Base-by-base conservation (phyloP, 2,888 invertebrate species). In the Tillus elongatus region DNA sequence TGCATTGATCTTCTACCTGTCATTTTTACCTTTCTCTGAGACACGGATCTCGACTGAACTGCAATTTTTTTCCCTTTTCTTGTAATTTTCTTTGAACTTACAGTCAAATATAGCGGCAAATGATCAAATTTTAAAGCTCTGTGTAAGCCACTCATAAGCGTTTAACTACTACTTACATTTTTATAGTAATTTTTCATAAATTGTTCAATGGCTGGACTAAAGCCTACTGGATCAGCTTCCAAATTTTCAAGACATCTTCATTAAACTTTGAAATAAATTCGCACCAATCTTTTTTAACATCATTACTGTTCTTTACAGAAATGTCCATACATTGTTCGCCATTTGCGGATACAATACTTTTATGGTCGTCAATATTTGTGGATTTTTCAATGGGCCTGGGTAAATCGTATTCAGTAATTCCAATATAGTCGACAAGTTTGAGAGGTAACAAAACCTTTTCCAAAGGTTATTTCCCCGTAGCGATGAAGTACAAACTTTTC, bases 31-130 rank as follows among this genome's bases (percentile, higher is more conserved):
- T 30, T 30, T 11, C 13, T 30, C 13, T 14, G 13, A 34, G 37
- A 37, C 9, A 41, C 38, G 35, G 41, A 41, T 10, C 37, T 38
- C 14, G 37, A 37, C 37, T 41, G 41, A 35, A 41, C 38, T 34
- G 31, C 31, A 35, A 30, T 38, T 15, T 38, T 41, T 35, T 33
- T 30, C 14, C 16, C 35, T 34, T 30, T n/a, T n/a, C n/a, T n/a
- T n/a, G n/a, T n/a, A n/a, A n/a, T n/a, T n/a, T n/a, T n/a, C n/a
- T n/a, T n/a, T n/a, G n/a, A n/a, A n/a, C n/a, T n/a, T n/a, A n/a
- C n/a, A n/a, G n/a, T n/a, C n/a, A n/a, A n/a, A n/a, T 3, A 13
- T 3, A 12, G 14, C 30, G 6, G 30, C 14, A 6, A 30, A 30
- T 8, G 30, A 30, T 12, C 30, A 30, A 30, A 30, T 30, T 12